Evolutionary conservation across 2,888 invertebrate genomes (phyloP).

Genomic region (Alentia gelatinosa): DNA sequence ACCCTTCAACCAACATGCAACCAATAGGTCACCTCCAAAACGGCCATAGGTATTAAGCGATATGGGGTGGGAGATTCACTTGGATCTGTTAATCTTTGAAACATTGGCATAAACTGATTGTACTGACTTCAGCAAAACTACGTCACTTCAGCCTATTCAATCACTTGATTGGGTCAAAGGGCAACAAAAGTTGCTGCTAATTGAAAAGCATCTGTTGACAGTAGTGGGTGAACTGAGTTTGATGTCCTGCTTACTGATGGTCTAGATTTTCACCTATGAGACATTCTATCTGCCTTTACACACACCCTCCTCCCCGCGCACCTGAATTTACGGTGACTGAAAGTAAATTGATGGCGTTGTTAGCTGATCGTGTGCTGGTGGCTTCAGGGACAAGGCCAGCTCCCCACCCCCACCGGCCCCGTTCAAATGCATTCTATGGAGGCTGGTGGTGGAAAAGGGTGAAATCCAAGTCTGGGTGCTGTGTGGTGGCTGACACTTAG

Average conservation of each 20-base stretch:
- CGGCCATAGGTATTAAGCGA: too few species aligned
- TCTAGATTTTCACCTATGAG: conserved; percentile 11
- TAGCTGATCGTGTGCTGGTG: conserved; percentile 29
- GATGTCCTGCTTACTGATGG: not conserved
- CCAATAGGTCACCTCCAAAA: too few species aligned
- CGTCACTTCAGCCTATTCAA: not conserved
- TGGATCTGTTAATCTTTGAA: too few species aligned
- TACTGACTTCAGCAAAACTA: too few species aligned
- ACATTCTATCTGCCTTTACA: not conserved
- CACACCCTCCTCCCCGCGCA: not conserved
- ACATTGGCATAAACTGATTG: too few species aligned
- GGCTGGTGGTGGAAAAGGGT: not conserved
- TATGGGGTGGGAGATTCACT: too few species aligned
- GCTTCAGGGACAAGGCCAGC: not conserved
- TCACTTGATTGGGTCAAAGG: not conserved
- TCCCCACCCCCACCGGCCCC: not conserved
- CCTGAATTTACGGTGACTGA: not conserved
- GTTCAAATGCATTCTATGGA: conserved; percentile 6
- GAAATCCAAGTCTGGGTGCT: conserved; percentile 20
- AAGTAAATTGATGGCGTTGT: not conserved
- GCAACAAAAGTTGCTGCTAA: not conserved
- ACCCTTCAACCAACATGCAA: too few species aligned
- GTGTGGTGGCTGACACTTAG: conserved; percentile 2
- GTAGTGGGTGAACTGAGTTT: not conserved
- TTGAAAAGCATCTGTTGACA: conserved; percentile 48